phyloP scores from a whole-genome alignment of 2,797 vertebrate species.

The Gila robusta region DNA sequence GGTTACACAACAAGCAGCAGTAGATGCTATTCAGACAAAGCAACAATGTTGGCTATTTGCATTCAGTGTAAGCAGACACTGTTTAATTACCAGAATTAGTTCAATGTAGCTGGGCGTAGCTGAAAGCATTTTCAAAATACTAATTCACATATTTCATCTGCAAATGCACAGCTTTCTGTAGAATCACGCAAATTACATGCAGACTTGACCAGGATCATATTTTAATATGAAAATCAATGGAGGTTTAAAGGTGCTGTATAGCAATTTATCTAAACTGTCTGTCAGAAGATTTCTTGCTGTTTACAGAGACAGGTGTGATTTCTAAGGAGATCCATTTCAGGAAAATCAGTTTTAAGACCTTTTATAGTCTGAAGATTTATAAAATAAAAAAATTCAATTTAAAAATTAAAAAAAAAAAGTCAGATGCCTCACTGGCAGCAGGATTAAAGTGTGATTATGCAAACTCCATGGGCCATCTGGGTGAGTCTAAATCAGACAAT shows the following conservation, averaged over 20 bases:
- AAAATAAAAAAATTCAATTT: too few relatives aligned
- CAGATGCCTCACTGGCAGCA: slow-evolving; percentile 1
- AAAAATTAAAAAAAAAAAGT: background rate
- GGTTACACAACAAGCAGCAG: too few relatives aligned
- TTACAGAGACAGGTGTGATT: background rate
- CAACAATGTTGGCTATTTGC: background rate
- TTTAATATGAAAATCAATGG: background rate
- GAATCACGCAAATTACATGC: background rate
- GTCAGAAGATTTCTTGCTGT: background rate
- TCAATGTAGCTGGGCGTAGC: background rate
- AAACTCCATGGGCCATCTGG: background rate
- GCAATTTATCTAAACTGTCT: background rate
- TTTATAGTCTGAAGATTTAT: background rate
- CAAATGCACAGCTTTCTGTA: background rate
- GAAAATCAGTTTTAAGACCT: background rate
- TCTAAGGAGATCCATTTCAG: too few relatives aligned
- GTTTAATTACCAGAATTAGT: background rate
- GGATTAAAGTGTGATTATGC: slow-evolving; percentile 15
- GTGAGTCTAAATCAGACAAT: background rate
- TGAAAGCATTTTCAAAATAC: background rate
- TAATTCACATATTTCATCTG: background rate
- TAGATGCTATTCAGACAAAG: background rate
- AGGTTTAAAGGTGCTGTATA: background rate
- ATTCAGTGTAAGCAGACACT: background rate
- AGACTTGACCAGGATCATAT: background rate